These are phyloP conservation scores for Pachymerium ferrugineum DNA, from an alignment of 2,888 invertebrate genomes.

Conservation along the genomic window DNA sequence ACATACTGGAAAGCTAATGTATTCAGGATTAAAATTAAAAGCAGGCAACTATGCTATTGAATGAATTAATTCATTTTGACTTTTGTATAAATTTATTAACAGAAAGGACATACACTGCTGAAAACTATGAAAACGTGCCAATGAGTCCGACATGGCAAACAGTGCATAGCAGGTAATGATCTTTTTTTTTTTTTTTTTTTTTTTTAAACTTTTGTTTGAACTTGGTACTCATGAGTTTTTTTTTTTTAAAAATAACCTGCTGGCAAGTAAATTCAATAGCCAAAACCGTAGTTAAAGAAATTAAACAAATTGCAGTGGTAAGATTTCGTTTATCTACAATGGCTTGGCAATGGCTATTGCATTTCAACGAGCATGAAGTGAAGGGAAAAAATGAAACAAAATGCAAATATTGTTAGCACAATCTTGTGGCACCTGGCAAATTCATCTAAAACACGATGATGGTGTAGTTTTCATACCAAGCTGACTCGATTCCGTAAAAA, in stretches of 20 bases:
- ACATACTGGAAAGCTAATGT: not conserved
- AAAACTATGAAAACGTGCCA: constrained; percentile 28
- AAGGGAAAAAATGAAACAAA: not conserved
- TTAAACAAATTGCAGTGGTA: not conserved
- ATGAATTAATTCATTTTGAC: not conserved
- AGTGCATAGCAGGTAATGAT: constrained; percentile 29
- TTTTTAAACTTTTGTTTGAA: not conserved
- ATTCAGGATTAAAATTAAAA: not conserved
- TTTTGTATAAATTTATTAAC: constrained; percentile 33
- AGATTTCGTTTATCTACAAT: constrained; percentile 30
- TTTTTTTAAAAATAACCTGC: constrained; percentile 9
- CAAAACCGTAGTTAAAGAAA: not conserved
- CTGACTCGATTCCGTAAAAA: constrained; percentile 22
- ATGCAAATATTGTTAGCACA: constrained; percentile 5
- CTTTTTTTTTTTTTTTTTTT: not conserved
- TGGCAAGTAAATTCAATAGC: not conserved
- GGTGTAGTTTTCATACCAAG: constrained; percentile 24
- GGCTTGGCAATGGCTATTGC: constrained; percentile 6
- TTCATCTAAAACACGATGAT: constrained; percentile 30
- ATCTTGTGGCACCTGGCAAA: not conserved
- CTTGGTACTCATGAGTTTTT: not conserved
- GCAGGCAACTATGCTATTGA: not conserved
- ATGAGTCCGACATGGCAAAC: constrained; percentile 23
- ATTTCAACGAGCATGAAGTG: not conserved
- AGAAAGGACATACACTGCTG: constrained; percentile 33